phyloP scores from a whole-genome alignment of 2,113 vertebrate genomes.

The Neoarius graeffei region DNA sequence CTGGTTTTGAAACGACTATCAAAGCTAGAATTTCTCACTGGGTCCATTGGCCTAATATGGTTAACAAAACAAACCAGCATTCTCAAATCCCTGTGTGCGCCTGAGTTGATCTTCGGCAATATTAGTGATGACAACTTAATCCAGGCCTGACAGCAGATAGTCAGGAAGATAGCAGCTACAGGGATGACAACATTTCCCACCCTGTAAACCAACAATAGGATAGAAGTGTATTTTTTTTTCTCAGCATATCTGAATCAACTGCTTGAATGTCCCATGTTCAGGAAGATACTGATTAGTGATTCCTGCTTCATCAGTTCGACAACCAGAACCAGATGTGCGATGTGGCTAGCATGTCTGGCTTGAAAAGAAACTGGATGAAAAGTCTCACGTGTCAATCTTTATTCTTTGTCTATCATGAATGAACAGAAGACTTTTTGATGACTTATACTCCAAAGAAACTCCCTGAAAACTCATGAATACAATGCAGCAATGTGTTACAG shows the following conservation, averaged over 20 bases:
- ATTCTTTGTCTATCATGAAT: constrained; percentile 20
- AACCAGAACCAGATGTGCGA: constrained; percentile 24
- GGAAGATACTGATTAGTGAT: constrained; percentile 19
- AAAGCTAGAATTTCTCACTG: constrained; percentile 20
- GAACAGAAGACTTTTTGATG: background rate
- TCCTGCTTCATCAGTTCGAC: constrained; percentile 18
- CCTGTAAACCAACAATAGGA: constrained; percentile 48
- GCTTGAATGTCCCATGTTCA: constrained; percentile 32
- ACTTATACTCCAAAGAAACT: background rate
- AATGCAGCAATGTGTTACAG: background rate
- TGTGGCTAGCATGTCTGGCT: constrained; percentile 5
- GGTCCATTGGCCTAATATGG: constrained; percentile 23
- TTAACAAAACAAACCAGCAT: constrained; percentile 44
- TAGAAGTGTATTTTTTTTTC: constrained; percentile 34
- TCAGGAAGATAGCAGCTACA: constrained; percentile 30
- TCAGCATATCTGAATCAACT: constrained; percentile 44
- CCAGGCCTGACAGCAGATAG: constrained; percentile 50
- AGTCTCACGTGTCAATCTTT: constrained; percentile 17
- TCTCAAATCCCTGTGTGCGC: constrained; percentile 39
- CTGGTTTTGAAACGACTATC: background rate
- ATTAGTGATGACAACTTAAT: constrained; percentile 55
- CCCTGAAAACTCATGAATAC: background rate
- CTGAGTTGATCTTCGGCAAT: constrained; percentile 53
- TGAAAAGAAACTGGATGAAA: background rate
- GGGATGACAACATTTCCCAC: constrained; percentile 54